Base-by-base conservation (phyloP, 2,113 vertebrate genomes). In the Lamprotornis superbus region DNA sequence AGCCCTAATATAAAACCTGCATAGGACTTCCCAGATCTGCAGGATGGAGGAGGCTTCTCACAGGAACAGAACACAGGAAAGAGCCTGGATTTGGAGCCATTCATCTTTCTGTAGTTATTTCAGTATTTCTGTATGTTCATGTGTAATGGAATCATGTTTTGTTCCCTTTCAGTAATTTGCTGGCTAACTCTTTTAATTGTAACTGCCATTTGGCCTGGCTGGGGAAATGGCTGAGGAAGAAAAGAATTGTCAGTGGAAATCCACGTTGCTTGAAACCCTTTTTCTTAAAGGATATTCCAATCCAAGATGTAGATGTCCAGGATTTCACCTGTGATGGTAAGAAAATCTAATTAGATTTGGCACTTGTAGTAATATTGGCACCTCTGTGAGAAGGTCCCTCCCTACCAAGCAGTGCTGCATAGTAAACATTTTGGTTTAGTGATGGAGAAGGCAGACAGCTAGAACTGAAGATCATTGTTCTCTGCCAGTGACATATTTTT, bases 161-260 rank as follows among this genome's bases (percentile, higher is more conserved):
- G 31, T 95, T 97, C 77, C 20, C 2, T 95, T 92, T 74, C 93
- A 99, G 99, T 89, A 99, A 99, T 97, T 98, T 99, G 77, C 98
- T 99, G 77, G 99, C 99, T 93, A 99, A 99, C 96, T 99, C 99
- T 4, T 99, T 99, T 91, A 98, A 99, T 93, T 99, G 99, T 95
- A 99, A 99, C 95, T 99, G 99, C 95, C 99, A 99, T 96, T 97
- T 99, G 98, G 97, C 99, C 89, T 99, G 99, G 99, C 98, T 99
- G 30, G 99, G 99, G 83, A 98, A 98, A 90, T 99, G 99, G 99
- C 94, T 99, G 86, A 98, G 99, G 97, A 99, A 99, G 97, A 98
- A 99, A 68, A 97, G 99, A 52, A 98, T 99, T 71, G 99, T 99
- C 79, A 99, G 99, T 31, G 99, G 99, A 94, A 99, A 99, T 97